These are phyloP conservation scores for Melanerpes aurifrons DNA, from an alignment of 2,113 vertebrate genomes.

Conservation along the genomic window DNA sequence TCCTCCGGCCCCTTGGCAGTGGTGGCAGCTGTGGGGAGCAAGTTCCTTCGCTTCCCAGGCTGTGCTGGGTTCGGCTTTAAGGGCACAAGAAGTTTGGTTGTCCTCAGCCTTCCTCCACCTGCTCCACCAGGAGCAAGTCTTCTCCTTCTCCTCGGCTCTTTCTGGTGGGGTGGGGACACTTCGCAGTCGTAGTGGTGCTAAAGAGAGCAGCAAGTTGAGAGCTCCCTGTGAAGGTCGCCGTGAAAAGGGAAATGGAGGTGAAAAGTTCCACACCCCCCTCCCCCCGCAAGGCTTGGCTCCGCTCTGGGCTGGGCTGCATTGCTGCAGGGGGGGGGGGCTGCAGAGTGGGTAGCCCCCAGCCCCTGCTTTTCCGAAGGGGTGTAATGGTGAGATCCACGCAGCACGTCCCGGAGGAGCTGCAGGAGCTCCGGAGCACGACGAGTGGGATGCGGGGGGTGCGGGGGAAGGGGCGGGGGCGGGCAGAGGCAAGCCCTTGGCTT, in stretches of 20 bases:
- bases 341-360: not conserved
- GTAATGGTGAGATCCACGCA: not conserved
- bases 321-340: not conserved
- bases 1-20: accelerated
- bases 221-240: not conserved
- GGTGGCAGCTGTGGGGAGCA: not conserved
- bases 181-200: not conserved
- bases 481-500: not conserved
- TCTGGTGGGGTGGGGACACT: not conserved
- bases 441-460: too few relatives aligned
- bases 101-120: not conserved
- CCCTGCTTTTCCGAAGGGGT: not conserved
- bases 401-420: not conserved
- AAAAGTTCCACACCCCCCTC: accelerated
- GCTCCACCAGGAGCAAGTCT: not conserved
- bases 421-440: not conserved
- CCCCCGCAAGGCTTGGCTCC: not conserved
- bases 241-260: not conserved
- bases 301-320: not conserved
- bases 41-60: not conserved
- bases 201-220: too few relatives aligned
- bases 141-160: not conserved
- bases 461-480: not conserved
- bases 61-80: not conserved
- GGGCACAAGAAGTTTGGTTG: not conserved